Evolutionary conservation across 2,797 vertebrate species (phyloP).

Genomic region (Tokudaia muenninki): DNA sequence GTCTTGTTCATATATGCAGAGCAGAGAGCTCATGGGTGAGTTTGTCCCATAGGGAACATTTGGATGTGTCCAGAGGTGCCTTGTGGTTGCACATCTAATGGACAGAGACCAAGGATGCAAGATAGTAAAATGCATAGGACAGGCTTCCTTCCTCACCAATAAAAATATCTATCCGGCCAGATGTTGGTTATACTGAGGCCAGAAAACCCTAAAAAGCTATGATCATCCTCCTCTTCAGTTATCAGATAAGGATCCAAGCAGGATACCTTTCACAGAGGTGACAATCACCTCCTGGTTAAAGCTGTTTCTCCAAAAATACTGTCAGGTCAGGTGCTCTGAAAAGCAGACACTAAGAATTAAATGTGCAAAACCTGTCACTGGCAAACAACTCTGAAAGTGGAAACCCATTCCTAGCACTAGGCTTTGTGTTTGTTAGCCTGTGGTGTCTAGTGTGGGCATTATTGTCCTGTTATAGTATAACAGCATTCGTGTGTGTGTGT

Average conservation of each 20-base stretch:
- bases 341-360: neutral
- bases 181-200: too few relatives aligned
- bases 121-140: neutral
- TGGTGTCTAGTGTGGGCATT: neutral
- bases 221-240: neutral
- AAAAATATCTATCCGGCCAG: neutral
- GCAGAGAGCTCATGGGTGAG: neutral
- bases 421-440: neutral
- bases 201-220: neutral
- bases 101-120: neutral
- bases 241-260: neutral
- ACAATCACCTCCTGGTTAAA: neutral
- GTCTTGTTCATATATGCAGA: neutral
- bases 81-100: neutral
- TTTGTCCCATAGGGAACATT: neutral
- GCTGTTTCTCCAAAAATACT: neutral
- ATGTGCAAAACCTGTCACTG: neutral
- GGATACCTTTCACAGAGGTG: neutral
- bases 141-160: neutral
- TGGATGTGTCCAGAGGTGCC: neutral
- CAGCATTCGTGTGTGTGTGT: neutral
- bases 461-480: neutral
- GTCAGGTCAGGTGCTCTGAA: neutral
- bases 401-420: neutral
- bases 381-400: neutral